These are phyloP conservation scores for Leucoma salicis DNA, from an alignment of 2,888 invertebrate species.

Conservation along the genomic window DNA sequence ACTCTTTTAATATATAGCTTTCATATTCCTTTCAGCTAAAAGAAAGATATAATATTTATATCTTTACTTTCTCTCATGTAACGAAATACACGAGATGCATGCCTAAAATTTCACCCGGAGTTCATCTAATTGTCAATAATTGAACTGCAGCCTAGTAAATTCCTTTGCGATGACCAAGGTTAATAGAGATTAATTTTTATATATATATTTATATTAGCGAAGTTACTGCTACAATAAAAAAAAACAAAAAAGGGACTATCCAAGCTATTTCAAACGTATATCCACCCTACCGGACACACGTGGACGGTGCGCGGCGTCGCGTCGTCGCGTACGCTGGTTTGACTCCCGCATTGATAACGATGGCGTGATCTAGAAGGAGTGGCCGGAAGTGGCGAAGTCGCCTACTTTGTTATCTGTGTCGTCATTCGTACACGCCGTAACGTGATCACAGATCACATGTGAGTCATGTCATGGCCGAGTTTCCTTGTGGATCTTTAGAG, in stretches of 20 bases:
- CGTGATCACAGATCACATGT: background rate
- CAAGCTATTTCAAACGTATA: background rate
- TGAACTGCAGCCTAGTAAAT: too few species aligned
- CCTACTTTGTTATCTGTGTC: slow-evolving; percentile 13
- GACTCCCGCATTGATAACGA: slow-evolving; percentile 17
- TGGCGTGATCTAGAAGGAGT: slow-evolving; percentile 25
- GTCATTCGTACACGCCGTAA: slow-evolving; percentile 11
- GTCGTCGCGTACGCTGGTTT: slow-evolving; percentile 10
- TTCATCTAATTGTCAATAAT: too few species aligned
- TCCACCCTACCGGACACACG: slow-evolving; percentile 6
- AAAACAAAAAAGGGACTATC: background rate
- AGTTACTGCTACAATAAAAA: background rate
- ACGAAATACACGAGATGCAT: too few species aligned
- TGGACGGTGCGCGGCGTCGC: slow-evolving; percentile 2
- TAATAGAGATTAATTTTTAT: too few species aligned
- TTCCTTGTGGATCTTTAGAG: background rate
- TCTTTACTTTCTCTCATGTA: too few species aligned
- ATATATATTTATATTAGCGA: too few species aligned
- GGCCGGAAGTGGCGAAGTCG: slow-evolving; percentile 19
- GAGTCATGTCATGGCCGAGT: background rate
- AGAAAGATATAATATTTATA: too few species aligned
- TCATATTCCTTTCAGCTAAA: too few species aligned
- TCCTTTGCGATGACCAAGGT: too few species aligned
- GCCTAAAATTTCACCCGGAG: too few species aligned
- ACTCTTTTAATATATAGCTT: too few species aligned